These are phyloP conservation scores for Folsomia candida DNA, from an alignment of 2,888 invertebrate species.

Conservation along the genomic window DNA sequence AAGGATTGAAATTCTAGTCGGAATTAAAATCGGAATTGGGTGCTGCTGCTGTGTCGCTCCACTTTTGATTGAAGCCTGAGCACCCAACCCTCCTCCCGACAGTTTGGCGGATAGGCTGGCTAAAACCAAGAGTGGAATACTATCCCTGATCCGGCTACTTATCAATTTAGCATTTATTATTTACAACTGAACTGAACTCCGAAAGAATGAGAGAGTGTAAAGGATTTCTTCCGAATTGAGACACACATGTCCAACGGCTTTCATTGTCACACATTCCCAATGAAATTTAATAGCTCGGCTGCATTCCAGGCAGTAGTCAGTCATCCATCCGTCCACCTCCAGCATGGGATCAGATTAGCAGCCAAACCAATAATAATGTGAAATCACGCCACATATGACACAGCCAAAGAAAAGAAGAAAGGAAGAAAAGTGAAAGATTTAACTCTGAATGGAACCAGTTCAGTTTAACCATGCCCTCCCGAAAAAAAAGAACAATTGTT, in stretches of 20 bases:
- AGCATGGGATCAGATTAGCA: background rate
- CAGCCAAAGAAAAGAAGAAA: background rate
- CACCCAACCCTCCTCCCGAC: background rate
- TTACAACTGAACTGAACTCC: slow-evolving; percentile 15
- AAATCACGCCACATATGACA: background rate
- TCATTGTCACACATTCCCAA: background rate
- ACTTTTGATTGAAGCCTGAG: background rate
- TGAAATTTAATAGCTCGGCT: background rate
- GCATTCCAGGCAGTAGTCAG: background rate
- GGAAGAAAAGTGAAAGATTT: background rate
- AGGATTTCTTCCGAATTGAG: background rate
- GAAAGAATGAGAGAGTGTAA: slow-evolving; percentile 6
- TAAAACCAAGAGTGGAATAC: background rate
- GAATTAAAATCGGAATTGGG: background rate
- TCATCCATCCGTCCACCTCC: no score
- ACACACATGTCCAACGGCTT: background rate
- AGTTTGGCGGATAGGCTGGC: background rate
- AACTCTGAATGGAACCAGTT: background rate
- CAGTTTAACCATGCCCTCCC: background rate
- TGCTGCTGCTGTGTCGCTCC: background rate
- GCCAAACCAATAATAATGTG: no score
- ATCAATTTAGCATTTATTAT: slow-evolving; percentile 6
- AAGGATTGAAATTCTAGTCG: background rate
- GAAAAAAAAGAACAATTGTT: background rate
- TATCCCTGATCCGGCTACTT: background rate